Conservation (phyloP, 2,888 invertebrate genomes). For the Cantharis lateralis region DNA sequence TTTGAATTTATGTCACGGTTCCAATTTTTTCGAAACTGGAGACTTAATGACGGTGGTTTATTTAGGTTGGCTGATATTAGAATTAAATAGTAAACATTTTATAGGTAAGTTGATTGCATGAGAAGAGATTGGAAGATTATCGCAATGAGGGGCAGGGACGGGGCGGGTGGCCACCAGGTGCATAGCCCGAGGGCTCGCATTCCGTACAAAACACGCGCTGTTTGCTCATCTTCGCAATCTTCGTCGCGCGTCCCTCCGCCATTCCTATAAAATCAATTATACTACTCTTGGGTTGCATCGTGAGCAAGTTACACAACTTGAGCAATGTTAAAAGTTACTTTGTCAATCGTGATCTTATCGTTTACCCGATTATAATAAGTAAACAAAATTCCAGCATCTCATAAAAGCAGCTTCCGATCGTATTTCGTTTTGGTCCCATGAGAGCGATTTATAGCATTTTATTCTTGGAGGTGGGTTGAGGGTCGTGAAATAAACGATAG, state of each 20-base stretch:
- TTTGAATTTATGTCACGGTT: not conserved
- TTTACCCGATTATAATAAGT: slow-evolving; percentile 9
- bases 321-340: slow-evolving; percentile 13
- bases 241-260: slow-evolving; percentile 29
- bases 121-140: slow-evolving; percentile 36
- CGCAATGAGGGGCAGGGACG: slow-evolving; percentile 40
- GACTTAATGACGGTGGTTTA: not conserved
- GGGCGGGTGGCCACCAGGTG: slow-evolving; percentile 51
- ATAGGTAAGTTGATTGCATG: slow-evolving; percentile 41
- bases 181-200: slow-evolving; percentile 53
- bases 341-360: slow-evolving; percentile 13
- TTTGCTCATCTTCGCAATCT: slow-evolving; percentile 51
- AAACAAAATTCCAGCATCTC: slow-evolving; percentile 15
- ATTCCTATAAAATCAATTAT: slow-evolving; percentile 34
- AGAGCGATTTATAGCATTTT: slow-evolving; percentile 4
- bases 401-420: slow-evolving; percentile 16
- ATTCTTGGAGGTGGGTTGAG: slow-evolving; percentile 17
- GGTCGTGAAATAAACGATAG: slow-evolving; percentile 37
- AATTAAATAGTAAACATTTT: slow-evolving; percentile 27
- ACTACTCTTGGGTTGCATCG: slow-evolving; percentile 24
- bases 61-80: not conserved
- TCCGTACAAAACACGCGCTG: slow-evolving; percentile 55
- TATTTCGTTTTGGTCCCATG: not conserved
- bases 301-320: slow-evolving; percentile 19
- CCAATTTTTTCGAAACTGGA: not conserved